Percentiles rank a stretch among this genome's conserved stretches.
Conservation (phyloP, 2,113 vertebrate genomes). For the Meles meles region DNA sequence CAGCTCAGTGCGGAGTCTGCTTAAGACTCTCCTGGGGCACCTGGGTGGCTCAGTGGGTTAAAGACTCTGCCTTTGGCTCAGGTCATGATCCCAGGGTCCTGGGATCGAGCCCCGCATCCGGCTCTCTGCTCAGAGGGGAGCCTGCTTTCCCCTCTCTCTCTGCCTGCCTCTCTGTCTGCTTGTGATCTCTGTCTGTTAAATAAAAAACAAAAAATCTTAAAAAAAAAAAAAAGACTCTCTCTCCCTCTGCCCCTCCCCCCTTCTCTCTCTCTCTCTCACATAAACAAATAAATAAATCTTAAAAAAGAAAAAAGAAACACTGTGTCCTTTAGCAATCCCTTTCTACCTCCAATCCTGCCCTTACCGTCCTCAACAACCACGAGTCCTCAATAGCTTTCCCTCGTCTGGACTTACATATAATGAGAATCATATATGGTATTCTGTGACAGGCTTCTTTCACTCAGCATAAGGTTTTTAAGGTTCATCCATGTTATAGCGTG, state of each 20-base stretch:
- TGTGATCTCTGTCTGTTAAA: too few relatives aligned
- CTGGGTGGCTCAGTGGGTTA: too few relatives aligned
- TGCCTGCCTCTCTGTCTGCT: too few relatives aligned
- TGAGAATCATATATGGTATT: not conserved
- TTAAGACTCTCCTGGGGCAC: not conserved
- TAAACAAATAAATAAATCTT: not conserved
- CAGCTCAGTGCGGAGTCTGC: not conserved
- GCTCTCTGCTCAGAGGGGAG: too few relatives aligned
- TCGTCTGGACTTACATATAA: not conserved
- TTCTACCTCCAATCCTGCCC: not conserved
- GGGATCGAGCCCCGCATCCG: too few relatives aligned
- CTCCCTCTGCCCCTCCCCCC: not conserved
- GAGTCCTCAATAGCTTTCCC: not conserved
- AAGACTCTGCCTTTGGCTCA: too few relatives aligned
- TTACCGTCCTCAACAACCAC: not conserved
- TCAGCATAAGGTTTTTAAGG: not conserved
- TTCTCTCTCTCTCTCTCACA: not conserved
- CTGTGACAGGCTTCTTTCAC: not conserved
- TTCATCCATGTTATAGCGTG: not conserved
- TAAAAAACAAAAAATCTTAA: too few relatives aligned
- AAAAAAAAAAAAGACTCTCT: not conserved
- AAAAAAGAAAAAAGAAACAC: not conserved
- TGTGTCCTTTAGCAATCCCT: not conserved
- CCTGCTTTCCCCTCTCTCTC: too few relatives aligned
- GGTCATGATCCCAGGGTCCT: too few relatives aligned